A percentile compares a stretch with the other conserved stretches of the same genome.
Conservation (phyloP, 2,888 invertebrate genomes). For the Gibbula magus region DNA sequence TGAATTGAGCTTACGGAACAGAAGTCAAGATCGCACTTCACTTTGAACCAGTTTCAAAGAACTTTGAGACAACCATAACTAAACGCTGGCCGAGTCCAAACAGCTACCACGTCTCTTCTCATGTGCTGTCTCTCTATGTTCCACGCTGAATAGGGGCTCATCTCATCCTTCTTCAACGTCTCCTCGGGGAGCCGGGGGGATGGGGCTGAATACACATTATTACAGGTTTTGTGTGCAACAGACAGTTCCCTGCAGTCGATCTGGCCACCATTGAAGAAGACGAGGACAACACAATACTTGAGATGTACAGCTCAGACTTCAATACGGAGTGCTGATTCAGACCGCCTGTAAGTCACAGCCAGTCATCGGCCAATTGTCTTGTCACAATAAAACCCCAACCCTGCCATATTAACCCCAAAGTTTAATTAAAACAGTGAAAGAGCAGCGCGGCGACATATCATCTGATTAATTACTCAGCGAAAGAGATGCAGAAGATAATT, state of each 20-base stretch:
- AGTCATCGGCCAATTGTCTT: slow-evolving; percentile 6
- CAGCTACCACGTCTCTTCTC: no score
- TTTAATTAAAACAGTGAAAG: slow-evolving; percentile 22
- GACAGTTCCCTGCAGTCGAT: background rate
- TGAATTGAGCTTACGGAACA: no score
- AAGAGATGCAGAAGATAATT: slow-evolving; percentile 18
- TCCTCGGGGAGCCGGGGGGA: background rate
- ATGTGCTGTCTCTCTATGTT: no score
- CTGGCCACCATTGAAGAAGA: background rate
- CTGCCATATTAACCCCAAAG: background rate
- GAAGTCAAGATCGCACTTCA: no score
- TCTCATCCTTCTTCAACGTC: background rate
- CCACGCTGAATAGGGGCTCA: no score
- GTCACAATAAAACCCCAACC: slow-evolving; percentile 3
- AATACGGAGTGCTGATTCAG: background rate
- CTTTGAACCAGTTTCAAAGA: no score
- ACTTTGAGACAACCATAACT: no score
- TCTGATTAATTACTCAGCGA: slow-evolving; percentile 17
- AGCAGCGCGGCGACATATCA: slow-evolving; percentile 10
- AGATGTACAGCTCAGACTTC: background rate
- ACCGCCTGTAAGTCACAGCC: slow-evolving; percentile 2
- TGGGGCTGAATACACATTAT: slow-evolving; percentile 19
- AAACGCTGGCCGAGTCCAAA: no score
- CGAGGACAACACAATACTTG: background rate
- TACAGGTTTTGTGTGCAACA: slow-evolving; percentile 7